phyloP scores from a whole-genome alignment of 2,797 vertebrate species.

The Cirrhinus mrigala region DNA sequence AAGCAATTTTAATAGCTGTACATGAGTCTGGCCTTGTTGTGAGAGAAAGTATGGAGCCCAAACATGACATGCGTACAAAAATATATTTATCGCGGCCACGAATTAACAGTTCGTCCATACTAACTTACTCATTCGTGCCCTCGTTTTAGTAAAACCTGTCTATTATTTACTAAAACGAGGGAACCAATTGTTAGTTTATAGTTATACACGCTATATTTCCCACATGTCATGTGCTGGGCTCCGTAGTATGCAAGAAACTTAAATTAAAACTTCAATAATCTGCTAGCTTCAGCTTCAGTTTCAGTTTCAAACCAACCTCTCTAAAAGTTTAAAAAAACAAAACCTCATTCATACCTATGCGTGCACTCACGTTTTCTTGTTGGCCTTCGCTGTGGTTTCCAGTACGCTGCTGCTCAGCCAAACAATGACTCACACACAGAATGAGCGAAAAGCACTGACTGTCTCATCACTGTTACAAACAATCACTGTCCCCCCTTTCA shows the following conservation, averaged over 20 bases:
- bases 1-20: background rate
- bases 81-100: background rate
- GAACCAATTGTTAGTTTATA: background rate
- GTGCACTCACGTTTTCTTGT: slow-evolving; percentile 2
- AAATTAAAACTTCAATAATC: background rate
- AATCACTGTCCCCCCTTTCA: slow-evolving; percentile 16
- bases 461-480: slow-evolving; percentile 28
- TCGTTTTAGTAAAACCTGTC: too few relatives aligned
- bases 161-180: background rate
- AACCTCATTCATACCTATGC: slow-evolving; percentile 6
- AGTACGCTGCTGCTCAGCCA: slow-evolving; percentile 1
- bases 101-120: too few relatives aligned
- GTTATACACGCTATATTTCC: background rate
- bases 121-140: too few relatives aligned
- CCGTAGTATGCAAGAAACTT: background rate
- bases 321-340: background rate
- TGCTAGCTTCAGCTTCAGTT: background rate
- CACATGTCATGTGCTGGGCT: background rate
- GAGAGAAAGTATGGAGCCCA: background rate
- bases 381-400: slow-evolving; percentile 18
- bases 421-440: slow-evolving; percentile 23
- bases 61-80: background rate
- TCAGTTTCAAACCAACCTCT: background rate
- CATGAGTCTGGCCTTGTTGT: background rate
- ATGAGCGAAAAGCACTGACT: slow-evolving; percentile 26